Evolutionary conservation across 2,797 vertebrate genomes (phyloP), one percentile per base, ranked within the genome.

Genomic region (Morelia viridis): DNA sequence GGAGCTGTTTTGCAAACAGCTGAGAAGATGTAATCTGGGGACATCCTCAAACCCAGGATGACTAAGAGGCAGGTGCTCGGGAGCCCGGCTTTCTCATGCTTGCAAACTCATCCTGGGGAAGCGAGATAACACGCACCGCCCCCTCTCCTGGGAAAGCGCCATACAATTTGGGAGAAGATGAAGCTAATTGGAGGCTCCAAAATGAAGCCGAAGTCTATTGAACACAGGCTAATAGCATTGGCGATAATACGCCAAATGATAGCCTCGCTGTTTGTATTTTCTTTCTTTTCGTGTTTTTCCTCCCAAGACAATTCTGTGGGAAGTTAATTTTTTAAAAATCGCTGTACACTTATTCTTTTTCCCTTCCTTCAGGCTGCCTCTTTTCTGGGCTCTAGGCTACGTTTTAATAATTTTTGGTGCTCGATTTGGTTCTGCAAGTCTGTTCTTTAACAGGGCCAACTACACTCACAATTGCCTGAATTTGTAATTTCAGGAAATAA

Each of bases 1-100:
- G 80, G 17, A 94, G 89, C 93, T 93, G 92, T 92, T 96, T 93
- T 91, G 92, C 96, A 94, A 96, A 96, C 94, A 95, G 94, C 96
- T 94, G 96, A 93, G 88, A 90, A 94, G 94, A 94, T 86, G 92
- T 4, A 65, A 90, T 91, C 85, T 88, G 15, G 65, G 90, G 92
- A 53, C 86, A 68, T n/a, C 61, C 85, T 26, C 76, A 12, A 87
- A 91, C 92, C 90, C 89, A n/a, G 76, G 90, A 31, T 26, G 89
- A 93, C 90, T 71, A 71, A 91, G 89, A 94, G 89, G 64, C 90
- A 12, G 93, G 57, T 56, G 91, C 85, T 85, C 60, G 24, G 17
- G 83, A 87, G 64, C 90, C 92, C 85, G 60, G 64, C 64, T 87
- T 56, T 89, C 89, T 61, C 91, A 86, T 76, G 71, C 94, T 26